Evolutionary conservation across 1,140 invertebrate species (phyloP).

Genomic region (Bombus huntii): DNA sequence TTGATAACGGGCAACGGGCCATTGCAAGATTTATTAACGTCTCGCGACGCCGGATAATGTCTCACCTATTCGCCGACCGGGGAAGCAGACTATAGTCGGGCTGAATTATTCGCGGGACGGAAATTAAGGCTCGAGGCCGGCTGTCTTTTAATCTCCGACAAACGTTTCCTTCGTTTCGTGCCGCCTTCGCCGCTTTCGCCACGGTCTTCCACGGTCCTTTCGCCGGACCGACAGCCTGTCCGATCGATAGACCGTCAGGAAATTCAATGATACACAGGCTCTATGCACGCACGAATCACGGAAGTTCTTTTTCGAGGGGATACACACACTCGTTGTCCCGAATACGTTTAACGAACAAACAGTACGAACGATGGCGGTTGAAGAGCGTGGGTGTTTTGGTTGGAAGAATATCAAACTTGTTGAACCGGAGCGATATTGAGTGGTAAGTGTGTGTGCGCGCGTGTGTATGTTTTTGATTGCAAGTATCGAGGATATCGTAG

Average conservation of each 20-base stretch:
- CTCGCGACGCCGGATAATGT: slow-evolving; percentile 50
- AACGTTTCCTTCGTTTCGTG: slow-evolving; percentile 35
- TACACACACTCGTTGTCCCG: background rate
- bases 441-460: background rate
- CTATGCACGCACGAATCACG: slow-evolving; percentile 28
- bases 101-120: slow-evolving; percentile 62
- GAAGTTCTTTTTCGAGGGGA: background rate
- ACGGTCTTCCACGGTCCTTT: background rate
- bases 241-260: slow-evolving; percentile 24
- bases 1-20: slow-evolving; percentile 57
- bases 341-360: too few species aligned
- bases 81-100: background rate
- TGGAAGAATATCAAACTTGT: background rate
- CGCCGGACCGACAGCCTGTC: background rate
- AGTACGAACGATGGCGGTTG: too few species aligned
- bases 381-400: background rate
- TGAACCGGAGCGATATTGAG: background rate
- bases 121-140: slow-evolving; percentile 47
- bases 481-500: background rate
- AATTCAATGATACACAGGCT: slow-evolving; percentile 37
- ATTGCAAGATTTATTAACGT: slow-evolving; percentile 68
- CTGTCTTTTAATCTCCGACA: slow-evolving; percentile 54
- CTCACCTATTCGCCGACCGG: slow-evolving; percentile 21
- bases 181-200: background rate
- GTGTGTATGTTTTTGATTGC: background rate